Base-by-base conservation (phyloP, 2,888 invertebrate species). In the Sabatieria punctata region DNA sequence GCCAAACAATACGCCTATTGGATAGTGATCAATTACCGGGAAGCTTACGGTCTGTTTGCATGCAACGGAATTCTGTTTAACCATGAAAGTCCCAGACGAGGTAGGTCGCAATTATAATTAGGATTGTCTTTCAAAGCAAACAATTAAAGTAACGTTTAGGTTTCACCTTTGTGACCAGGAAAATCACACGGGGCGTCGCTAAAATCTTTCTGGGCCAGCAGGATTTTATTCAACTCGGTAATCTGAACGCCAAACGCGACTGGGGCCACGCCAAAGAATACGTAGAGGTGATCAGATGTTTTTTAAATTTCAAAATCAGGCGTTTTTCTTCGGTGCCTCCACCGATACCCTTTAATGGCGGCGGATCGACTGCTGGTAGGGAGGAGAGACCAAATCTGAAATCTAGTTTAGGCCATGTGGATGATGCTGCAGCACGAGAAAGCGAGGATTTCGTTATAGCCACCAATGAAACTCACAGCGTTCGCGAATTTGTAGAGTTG, bases 401-500 rank as follows among this genome's bases (percentile, higher is more conserved):
- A n/a, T n/a, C n/a, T n/a, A n/a, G n/a, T n/a, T n/a, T n/a, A 85
- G 81, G 97, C 93, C 1, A 99, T 99, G 97, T 99, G 95, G 93
- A 71, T 89, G 66, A 99, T 99, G 86, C 74, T 99, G 18, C 97
- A 99, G 66, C 81, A 82, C 63, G 78, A 85, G 0, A 68, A 71
- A 30, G 95, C 0, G 84, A 91, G 44, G 97, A 99, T 71, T 95
- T 81, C 72, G 95, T 99, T 4, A 86, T 99, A 57, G 89, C 97
- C 4, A 91, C 91, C 0, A 91, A 91, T 0, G 83, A 86, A 66
- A 77, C 81, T 15, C 89, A 89, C 69, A 91, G 85, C 66, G 95
- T 97, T 0, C 74, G 85, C 13, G 88, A 95, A 69, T 99, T 99
- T 72, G 88, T 97, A 0, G 88, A 88, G 68, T 77, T 76, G 30